phyloP scores from a whole-genome alignment of 1,140 invertebrate species.

The Drosophila sucinea region DNA sequence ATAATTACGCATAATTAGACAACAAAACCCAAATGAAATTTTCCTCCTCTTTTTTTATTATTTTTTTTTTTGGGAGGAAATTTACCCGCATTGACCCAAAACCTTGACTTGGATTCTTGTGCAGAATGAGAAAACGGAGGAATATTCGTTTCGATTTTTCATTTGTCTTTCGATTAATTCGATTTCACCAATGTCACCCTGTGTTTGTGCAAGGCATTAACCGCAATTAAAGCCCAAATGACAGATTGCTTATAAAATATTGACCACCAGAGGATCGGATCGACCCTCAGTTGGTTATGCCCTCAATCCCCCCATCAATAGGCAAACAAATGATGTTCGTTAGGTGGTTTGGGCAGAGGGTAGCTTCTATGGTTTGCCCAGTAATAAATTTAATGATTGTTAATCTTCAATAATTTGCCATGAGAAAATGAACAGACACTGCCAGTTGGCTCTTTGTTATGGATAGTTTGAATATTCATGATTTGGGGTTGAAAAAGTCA shows the following conservation, averaged over 20 bases:
- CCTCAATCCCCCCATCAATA: slow-evolving; percentile 2
- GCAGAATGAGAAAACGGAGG: neutral
- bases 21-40: slow-evolving; percentile 39
- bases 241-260: slow-evolving; percentile 58
- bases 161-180: slow-evolving; percentile 50
- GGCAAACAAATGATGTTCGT: slow-evolving; percentile 59
- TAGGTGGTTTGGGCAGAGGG: slow-evolving; percentile 40
- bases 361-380: slow-evolving; percentile 25
- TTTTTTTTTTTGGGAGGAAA: slow-evolving; percentile 35
- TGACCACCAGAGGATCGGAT: slow-evolving; percentile 39
- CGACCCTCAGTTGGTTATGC: slow-evolving; percentile 37
- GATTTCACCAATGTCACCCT: slow-evolving; percentile 52
- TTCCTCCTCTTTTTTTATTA: slow-evolving; percentile 36
- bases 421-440: slow-evolving; percentile 66
- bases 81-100: slow-evolving; percentile 26
- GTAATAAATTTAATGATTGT: slow-evolving; percentile 77
- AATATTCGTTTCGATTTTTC: slow-evolving; percentile 19
- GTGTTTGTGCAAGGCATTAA: slow-evolving; percentile 38
- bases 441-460: slow-evolving; percentile 43
- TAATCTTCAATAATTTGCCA: slow-evolving; percentile 79
- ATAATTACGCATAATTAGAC: slow-evolving; percentile 67
- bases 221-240: slow-evolving; percentile 66
- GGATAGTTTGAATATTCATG: slow-evolving; percentile 52
- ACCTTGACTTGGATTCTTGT: slow-evolving; percentile 1
- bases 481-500: slow-evolving; percentile 11